phyloP scores from a whole-genome alignment of 2,113 vertebrate species.

The Rhea americana region DNA sequence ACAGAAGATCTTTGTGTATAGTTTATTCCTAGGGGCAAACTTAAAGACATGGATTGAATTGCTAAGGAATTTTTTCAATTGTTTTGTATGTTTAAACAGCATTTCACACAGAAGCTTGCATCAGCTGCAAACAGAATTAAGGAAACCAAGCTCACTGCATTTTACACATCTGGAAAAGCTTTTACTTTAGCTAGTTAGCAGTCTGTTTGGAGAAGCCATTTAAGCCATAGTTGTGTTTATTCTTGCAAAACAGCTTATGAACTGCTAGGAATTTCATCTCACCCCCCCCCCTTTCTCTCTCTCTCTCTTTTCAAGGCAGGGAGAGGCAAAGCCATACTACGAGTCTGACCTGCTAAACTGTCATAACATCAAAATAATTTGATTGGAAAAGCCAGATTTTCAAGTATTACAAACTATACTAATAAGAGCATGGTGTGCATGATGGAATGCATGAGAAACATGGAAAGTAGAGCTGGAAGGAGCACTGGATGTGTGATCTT shows the following conservation, averaged over 20 bases:
- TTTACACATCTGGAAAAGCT: conserved; percentile 9
- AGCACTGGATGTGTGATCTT: conserved; percentile 34
- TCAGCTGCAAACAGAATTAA: not conserved
- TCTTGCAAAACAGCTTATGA: not conserved
- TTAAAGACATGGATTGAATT: not conserved
- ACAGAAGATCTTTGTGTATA: not conserved
- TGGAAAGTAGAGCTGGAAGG: not conserved
- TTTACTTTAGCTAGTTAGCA: not conserved
- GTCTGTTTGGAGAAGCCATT: not conserved
- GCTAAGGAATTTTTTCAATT: not conserved
- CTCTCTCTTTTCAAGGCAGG: not conserved
- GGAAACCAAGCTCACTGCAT: not conserved
- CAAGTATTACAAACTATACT: conserved; percentile 4
- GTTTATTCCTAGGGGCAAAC: not conserved
- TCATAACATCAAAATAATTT: conserved; percentile 6
- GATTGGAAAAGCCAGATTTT: conserved; percentile 35
- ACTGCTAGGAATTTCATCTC: not conserved
- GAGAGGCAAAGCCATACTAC: not conserved
- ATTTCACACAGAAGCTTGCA: not conserved
- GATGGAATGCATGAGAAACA: not conserved
- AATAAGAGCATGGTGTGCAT: not conserved
- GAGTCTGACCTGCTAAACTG: conserved; percentile 1
- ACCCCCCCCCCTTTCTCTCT: not conserved
- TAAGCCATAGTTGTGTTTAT: conserved; percentile 14
- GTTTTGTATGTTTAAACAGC: not conserved